Evolutionary conservation across 2,113 vertebrate genomes (phyloP).

Genomic region (Probosciger aterrimus): DNA sequence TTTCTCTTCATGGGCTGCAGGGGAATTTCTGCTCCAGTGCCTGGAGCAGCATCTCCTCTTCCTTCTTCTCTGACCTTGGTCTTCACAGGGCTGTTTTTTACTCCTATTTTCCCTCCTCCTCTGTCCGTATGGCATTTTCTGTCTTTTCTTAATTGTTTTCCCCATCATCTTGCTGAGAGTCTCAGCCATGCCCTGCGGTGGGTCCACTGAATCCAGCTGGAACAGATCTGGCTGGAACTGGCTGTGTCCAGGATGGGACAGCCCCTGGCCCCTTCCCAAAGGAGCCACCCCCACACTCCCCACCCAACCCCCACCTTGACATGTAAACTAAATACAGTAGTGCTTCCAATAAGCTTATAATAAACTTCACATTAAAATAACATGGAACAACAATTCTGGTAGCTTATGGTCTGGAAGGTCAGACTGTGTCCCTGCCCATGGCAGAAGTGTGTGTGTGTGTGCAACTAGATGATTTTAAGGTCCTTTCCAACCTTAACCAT

Average conservation of each 20-base stretch:
- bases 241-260: background rate
- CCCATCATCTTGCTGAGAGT: background rate
- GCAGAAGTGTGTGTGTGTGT: too few relatives aligned
- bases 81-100: background rate
- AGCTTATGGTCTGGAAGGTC: background rate
- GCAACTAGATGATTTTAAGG: background rate
- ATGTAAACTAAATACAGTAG: background rate
- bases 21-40: background rate
- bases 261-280: background rate
- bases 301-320: background rate
- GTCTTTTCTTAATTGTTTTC: background rate
- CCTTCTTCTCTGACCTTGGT: background rate
- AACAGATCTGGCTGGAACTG: background rate
- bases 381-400: background rate
- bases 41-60: background rate
- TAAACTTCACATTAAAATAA: background rate
- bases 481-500: background rate
- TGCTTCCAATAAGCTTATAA: background rate
- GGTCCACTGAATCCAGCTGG: accelerated
- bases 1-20: background rate
- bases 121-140: background rate
- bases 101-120: background rate
- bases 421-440: background rate
- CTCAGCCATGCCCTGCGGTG: accelerated
- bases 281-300: accelerated